Evolutionary conservation across 2,888 invertebrate species (phyloP).

Genomic region (Smittia aterrima): DNA sequence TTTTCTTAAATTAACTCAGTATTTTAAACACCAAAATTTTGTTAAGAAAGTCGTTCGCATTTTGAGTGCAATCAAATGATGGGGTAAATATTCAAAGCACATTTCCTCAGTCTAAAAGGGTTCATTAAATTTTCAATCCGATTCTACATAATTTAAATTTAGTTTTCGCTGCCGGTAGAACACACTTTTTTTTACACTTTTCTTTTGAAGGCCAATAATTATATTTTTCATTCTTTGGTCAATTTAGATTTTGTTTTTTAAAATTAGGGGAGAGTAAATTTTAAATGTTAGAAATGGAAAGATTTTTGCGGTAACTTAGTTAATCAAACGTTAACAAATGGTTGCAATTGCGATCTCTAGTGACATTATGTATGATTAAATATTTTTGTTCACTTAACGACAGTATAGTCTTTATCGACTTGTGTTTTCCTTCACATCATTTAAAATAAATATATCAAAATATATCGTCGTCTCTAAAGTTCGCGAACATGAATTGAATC

Average conservation of each 20-base stretch:
- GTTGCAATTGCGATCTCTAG: too few relatives aligned
- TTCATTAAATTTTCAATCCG: neutral
- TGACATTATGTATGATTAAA: too few relatives aligned
- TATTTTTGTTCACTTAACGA: too few relatives aligned
- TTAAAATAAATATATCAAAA: conserved; percentile 3
- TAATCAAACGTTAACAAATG: too few relatives aligned
- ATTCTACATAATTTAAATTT: neutral
- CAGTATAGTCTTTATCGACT: too few relatives aligned
- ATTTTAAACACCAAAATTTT: too few relatives aligned
- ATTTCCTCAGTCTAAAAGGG: conserved; percentile 2
- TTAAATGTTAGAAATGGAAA: neutral
- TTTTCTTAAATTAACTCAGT: too few relatives aligned
- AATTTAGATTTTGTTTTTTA: neutral
- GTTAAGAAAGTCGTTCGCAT: too few relatives aligned
- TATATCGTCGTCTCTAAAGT: neutral
- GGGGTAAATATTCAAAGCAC: conserved; percentile 15
- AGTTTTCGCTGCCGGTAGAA: neutral
- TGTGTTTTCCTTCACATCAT: too few relatives aligned
- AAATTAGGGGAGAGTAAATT: neutral
- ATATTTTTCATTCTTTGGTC: conserved; percentile 3
- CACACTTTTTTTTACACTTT: neutral
- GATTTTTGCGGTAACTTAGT: too few relatives aligned
- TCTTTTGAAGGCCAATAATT: conserved; percentile 3
- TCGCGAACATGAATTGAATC: neutral
- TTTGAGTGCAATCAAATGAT: neutral